Evolutionary conservation across 2,888 invertebrate genomes (phyloP).

Genomic region (Drosophila demipolita): DNA sequence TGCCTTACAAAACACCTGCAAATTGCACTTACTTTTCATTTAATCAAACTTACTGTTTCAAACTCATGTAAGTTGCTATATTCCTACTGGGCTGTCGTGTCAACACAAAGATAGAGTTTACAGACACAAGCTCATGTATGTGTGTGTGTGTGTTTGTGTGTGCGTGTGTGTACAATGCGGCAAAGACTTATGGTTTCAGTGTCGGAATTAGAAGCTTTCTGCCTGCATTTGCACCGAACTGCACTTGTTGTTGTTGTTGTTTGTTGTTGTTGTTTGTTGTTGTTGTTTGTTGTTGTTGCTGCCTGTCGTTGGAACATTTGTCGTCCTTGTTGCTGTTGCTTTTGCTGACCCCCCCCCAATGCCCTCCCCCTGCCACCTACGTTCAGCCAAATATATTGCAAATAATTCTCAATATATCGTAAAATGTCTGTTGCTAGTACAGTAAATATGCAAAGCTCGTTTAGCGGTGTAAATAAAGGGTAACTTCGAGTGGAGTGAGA

Average conservation of each 20-base stretch:
- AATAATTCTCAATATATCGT: conserved; percentile 82
- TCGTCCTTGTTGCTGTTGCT: conserved; percentile 81
- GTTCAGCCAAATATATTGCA: conserved; percentile 79
- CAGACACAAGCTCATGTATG: conserved; percentile 5
- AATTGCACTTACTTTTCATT: not conserved
- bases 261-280: conserved; percentile 50
- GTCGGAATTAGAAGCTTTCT: conserved; percentile 80
- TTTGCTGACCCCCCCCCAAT: conserved; percentile 22
- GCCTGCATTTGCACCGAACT: conserved; percentile 77
- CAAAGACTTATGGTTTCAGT: conserved; percentile 82
- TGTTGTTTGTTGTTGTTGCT: conserved; percentile 52
- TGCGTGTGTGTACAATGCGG: conserved; percentile 70
- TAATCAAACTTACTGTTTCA: not conserved
- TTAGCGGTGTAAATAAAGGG: conserved; percentile 71
- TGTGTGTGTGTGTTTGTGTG: conserved; percentile 16
- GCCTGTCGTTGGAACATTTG: conserved; percentile 75
- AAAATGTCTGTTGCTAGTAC: conserved; percentile 79
- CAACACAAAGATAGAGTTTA: conserved; percentile 23
- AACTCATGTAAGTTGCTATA: conserved; percentile 2
- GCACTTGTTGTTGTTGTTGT: conserved; percentile 54
- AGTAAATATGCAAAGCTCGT: conserved; percentile 82
- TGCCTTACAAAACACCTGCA: not conserved
- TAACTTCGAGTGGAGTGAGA: conserved; percentile 3
- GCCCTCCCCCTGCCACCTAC: conserved; percentile 1
- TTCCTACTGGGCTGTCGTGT: conserved; percentile 42